Evolutionary conservation across 2,113 vertebrate genomes (phyloP).

Genomic region (Podiceps cristatus): DNA sequence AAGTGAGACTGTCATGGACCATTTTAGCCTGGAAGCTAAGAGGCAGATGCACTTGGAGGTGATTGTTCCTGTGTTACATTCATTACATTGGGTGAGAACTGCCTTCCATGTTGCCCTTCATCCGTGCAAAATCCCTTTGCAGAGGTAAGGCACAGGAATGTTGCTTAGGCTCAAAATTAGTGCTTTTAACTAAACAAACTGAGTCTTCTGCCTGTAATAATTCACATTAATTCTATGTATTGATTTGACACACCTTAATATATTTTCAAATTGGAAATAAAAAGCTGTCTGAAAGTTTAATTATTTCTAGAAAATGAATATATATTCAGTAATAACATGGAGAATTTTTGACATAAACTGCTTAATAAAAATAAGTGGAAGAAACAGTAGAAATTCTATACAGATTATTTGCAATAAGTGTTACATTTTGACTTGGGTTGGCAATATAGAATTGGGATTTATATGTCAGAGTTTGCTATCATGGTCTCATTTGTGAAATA

Average conservation of each 20-base stretch:
- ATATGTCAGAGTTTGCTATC: not conserved
- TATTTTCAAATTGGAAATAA: not conserved
- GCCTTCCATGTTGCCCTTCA: not conserved
- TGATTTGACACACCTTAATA: not conserved
- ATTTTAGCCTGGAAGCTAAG: not conserved
- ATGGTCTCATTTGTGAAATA: not conserved
- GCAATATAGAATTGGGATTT: not conserved
- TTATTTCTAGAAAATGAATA: not conserved
- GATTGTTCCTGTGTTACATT: not conserved
- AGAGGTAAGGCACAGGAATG: accelerated
- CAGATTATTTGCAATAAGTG: not conserved
- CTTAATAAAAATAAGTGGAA: not conserved
- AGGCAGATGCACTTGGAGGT: not conserved
- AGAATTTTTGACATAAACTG: not conserved
- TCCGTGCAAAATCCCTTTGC: not conserved
- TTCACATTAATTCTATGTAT: not conserved
- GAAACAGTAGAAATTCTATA: not conserved
- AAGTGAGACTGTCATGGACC: not conserved
- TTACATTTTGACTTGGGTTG: not conserved
- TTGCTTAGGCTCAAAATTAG: not conserved
- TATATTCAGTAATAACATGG: not conserved
- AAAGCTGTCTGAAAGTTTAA: not conserved
- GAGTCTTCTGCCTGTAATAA: not conserved
- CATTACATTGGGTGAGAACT: not conserved
- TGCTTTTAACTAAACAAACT: not conserved